Evolutionary conservation across 2,113 vertebrate species (phyloP).

Genomic region (Cariama cristata): DNA sequence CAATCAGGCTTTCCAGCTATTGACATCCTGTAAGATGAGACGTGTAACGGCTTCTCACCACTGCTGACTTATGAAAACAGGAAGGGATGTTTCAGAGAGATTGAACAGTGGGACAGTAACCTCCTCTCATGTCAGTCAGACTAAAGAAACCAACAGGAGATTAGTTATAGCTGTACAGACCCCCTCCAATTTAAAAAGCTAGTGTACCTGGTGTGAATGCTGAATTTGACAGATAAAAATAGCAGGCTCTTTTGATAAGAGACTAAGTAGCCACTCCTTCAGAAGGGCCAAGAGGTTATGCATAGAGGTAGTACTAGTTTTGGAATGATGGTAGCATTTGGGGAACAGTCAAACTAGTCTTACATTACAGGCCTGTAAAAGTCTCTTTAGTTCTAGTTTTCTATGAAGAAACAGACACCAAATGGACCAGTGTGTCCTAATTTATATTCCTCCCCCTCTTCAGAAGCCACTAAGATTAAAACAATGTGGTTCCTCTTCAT

Average conservation of each 20-base stretch:
- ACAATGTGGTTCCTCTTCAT: neutral
- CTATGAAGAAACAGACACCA: neutral
- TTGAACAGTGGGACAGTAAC: neutral
- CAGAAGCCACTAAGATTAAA: neutral
- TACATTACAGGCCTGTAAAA: neutral
- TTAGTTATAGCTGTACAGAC: neutral
- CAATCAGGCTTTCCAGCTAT: neutral
- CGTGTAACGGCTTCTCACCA: neutral
- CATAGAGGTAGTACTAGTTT: neutral
- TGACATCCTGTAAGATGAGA: neutral
- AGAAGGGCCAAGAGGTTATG: neutral
- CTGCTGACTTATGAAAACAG: neutral
- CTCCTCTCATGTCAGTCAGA: neutral
- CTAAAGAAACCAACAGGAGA: neutral
- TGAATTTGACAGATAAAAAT: neutral
- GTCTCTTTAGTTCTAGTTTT: neutral
- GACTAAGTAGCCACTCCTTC: neutral
- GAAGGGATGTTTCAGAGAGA: conserved; percentile 33
- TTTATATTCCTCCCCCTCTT: neutral
- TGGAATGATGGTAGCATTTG: neutral
- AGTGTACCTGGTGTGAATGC: neutral
- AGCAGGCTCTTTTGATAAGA: neutral
- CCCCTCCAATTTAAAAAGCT: neutral
- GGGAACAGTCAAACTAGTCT: neutral
- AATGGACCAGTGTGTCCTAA: neutral